Percentiles rank a stretch among this genome's conserved stretches.
Conservation (phyloP, 2,113 vertebrate genomes). For the Chrysochloris asiatica region DNA sequence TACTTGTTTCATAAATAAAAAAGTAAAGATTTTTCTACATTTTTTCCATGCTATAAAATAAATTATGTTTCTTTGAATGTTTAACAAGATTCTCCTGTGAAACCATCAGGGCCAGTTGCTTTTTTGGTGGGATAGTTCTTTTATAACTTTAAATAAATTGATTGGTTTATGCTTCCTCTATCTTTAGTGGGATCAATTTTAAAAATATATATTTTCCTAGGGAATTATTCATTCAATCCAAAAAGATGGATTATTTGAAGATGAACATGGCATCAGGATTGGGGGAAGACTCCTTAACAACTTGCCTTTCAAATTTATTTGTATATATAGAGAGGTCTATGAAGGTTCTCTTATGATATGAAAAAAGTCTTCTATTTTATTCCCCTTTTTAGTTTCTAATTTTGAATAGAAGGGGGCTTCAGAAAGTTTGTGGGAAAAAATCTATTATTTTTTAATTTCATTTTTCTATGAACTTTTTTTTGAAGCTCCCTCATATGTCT, state of each 20-base stretch:
- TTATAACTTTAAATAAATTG: slow-evolving; percentile 1
- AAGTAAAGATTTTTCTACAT: neutral
- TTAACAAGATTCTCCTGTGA: neutral
- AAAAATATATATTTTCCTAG: neutral
- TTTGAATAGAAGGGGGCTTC: too few species aligned
- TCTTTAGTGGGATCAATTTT: neutral
- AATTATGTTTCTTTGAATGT: neutral
- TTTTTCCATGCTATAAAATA: neutral
- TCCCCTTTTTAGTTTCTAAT: neutral
- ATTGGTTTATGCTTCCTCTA: neutral
- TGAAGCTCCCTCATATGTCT: too few species aligned
- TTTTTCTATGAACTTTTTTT: too few species aligned
- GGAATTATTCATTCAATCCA: too few species aligned
- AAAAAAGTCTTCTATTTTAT: neutral
- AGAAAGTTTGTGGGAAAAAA: too few species aligned
- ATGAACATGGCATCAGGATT: too few species aligned
- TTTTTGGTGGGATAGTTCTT: neutral
- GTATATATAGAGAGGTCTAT: neutral
- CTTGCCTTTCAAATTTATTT: too few species aligned
- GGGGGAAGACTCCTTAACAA: too few species aligned
- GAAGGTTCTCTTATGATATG: neutral
- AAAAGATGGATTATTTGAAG: too few species aligned
- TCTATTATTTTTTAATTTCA: too few species aligned
- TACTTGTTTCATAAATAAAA: too few species aligned
- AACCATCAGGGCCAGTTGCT: neutral